Base-by-base conservation (phyloP, 1,140 invertebrate genomes). In the Micrasema minimum region DNA sequence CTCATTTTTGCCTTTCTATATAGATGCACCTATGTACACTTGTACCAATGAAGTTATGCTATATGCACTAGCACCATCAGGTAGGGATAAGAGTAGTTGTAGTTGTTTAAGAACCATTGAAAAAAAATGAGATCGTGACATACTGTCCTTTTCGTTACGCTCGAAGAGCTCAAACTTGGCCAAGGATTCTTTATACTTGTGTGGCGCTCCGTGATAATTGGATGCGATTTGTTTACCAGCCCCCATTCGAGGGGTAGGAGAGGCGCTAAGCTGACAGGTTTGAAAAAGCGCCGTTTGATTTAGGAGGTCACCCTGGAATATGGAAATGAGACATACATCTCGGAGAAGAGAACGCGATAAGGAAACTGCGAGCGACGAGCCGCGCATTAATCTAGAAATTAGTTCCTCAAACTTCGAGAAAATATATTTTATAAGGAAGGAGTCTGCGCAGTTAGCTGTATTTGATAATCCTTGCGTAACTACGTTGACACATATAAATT, bases 201-300 rank as follows among this genome's bases (percentile, higher is more conserved):
- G 26, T 14, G 26, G 12, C 26, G 51, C 3, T 9, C 23, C n/a
- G n/a, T 1, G 26, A 31, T 55, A 55, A 55, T 35, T 55, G 51
- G 26, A 35, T 37, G 51, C 26, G 51, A 55, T 37, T 55, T 55
- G 51, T 55, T 55, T 37, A 55, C 51, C 3, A 55, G 37, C 51
- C 35, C 37, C 51, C 26, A 55, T 55, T 55, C 22, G 20, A 12
- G 11, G 5, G 11, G 14, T 50, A 14, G 11, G 20, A 50, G 20
- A 20, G 20, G 46, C 45, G 50, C 14, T 5, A 16, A 55, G 5
- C 51, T 55, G 26, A 16, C 26, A 55, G 51, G 6, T 55, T 55
- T n/a, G 26, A 55, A 55, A 26, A 55, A 55, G n/a, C 51, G 26
- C 3, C 23, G 14, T 55, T 55, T 55, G 51, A 55, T 55, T 55